These are phyloP conservation scores for Cephus pygmeus DNA, from an alignment of 2,888 invertebrate species.

Conservation along the genomic window DNA sequence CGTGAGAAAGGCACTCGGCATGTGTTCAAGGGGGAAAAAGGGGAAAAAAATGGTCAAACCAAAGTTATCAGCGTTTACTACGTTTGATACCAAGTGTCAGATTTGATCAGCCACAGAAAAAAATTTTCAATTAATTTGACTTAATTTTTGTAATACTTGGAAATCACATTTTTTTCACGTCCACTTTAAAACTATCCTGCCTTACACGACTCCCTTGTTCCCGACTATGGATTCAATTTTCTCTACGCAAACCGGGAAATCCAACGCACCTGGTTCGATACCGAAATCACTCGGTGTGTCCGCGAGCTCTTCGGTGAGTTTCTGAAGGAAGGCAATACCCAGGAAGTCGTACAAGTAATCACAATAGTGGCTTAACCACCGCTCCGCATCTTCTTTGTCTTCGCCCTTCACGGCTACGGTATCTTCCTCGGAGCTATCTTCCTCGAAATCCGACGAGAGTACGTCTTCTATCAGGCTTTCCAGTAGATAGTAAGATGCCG, in stretches of 20 bases:
- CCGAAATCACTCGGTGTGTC: conserved; percentile 1
- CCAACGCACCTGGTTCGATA: conserved; percentile 41
- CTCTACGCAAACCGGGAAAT: conserved; percentile 42
- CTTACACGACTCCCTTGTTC: neutral
- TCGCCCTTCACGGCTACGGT: neutral
- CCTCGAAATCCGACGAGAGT: neutral
- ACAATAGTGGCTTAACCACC: neutral
- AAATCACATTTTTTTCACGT: neutral
- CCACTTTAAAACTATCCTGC: neutral
- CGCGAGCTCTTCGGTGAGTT: neutral
- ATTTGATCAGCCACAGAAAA: neutral
- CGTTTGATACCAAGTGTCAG: neutral
- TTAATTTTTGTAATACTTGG: neutral
- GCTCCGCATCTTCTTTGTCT: neutral
- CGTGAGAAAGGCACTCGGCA: neutral
- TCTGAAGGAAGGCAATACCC: neutral
- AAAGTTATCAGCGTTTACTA: neutral
- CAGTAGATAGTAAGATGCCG: neutral
- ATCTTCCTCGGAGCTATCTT: neutral
- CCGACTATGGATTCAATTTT: conserved; percentile 39
- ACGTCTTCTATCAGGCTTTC: neutral
- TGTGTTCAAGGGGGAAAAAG: neutral
- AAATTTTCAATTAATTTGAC: neutral
- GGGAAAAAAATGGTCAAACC: neutral
- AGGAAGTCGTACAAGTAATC: neutral